Evolutionary conservation across 2,797 vertebrate genomes (phyloP).

Genomic region (Macroramphosus scolopax): DNA sequence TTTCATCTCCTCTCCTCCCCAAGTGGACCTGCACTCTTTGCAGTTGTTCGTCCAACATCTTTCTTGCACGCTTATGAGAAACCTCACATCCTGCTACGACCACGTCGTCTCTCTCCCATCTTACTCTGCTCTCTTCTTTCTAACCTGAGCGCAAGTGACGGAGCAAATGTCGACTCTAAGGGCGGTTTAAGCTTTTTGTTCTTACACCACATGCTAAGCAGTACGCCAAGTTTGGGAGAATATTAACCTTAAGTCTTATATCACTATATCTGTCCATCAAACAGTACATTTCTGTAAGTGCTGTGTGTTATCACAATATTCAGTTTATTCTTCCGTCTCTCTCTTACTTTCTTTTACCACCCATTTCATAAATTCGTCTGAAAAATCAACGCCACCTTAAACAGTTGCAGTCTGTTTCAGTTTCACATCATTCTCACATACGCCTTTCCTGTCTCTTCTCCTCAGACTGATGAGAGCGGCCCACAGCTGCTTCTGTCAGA

Average conservation of each 20-base stretch:
- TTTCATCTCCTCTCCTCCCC: neutral
- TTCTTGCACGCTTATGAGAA: constrained; percentile 17
- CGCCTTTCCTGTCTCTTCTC: neutral
- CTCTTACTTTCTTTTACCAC: neutral
- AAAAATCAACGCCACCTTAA: too few species aligned
- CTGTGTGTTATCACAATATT: too few species aligned
- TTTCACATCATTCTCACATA: neutral
- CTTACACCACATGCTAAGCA: too few species aligned
- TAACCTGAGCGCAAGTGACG: too few species aligned
- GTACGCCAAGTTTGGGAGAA: too few species aligned
- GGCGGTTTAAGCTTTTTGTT: too few species aligned
- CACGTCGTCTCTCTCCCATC: neutral
- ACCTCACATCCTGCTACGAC: constrained; percentile 16
- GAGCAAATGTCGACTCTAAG: too few species aligned
- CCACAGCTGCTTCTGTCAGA: constrained; percentile 7
- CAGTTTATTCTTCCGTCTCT: too few species aligned
- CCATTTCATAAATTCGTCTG: neutral
- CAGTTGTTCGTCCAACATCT: neutral
- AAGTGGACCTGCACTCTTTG: neutral
- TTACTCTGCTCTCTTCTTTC: neutral
- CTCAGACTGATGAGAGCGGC: neutral
- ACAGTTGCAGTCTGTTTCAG: too few species aligned
- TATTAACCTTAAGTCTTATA: too few species aligned
- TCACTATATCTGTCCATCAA: too few species aligned
- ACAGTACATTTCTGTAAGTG: too few species aligned